A percentile compares a stretch with the other conserved stretches of the same genome.
These are phyloP conservation scores for Semibalanus balanoides DNA, from an alignment of 1,140 invertebrate species.

Conservation along the genomic window DNA sequence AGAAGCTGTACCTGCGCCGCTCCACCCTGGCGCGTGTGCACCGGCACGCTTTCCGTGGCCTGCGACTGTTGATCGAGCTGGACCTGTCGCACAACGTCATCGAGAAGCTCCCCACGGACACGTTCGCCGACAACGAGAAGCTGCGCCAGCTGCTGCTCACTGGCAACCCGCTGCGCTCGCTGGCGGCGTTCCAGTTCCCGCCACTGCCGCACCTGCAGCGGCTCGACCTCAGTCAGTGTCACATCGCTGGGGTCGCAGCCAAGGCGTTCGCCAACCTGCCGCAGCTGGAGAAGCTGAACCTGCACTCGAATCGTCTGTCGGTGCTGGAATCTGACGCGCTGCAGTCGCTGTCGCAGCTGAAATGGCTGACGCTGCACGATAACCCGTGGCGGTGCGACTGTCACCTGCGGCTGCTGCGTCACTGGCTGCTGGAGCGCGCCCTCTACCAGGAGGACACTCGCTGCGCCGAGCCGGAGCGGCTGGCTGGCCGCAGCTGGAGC, in stretches of 20 bases:
- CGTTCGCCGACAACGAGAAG: slow-evolving; percentile 41
- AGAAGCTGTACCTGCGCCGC: slow-evolving; percentile 59
- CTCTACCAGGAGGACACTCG: slow-evolving; percentile 47
- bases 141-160: slow-evolving; percentile 49
- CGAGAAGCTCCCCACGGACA: slow-evolving; percentile 12
- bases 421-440: slow-evolving; percentile 54
- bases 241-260: slow-evolving; percentile 51
- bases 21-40: slow-evolving; percentile 58
- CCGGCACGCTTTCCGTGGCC: slow-evolving; percentile 63
- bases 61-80: slow-evolving; percentile 77
- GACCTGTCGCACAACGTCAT: slow-evolving; percentile 54
- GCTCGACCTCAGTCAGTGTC: slow-evolving; percentile 61
- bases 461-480: slow-evolving; percentile 42
- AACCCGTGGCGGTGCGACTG: slow-evolving; percentile 87
- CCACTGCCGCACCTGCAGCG: slow-evolving; percentile 49
- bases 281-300: slow-evolving; percentile 12
- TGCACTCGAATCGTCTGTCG: slow-evolving; percentile 50
- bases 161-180: slow-evolving; percentile 50
- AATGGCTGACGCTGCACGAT: slow-evolving; percentile 58
- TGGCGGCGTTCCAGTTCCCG: slow-evolving; percentile 52
- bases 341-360: slow-evolving; percentile 50
- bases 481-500: slow-evolving; percentile 47
- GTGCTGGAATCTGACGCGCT: slow-evolving; percentile 50
- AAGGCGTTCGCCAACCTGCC: slow-evolving; percentile 46
- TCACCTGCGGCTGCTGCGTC: slow-evolving; percentile 57